Evolutionary conservation across 1,140 invertebrate genomes (phyloP).

Genomic region (Nymphalis io): DNA sequence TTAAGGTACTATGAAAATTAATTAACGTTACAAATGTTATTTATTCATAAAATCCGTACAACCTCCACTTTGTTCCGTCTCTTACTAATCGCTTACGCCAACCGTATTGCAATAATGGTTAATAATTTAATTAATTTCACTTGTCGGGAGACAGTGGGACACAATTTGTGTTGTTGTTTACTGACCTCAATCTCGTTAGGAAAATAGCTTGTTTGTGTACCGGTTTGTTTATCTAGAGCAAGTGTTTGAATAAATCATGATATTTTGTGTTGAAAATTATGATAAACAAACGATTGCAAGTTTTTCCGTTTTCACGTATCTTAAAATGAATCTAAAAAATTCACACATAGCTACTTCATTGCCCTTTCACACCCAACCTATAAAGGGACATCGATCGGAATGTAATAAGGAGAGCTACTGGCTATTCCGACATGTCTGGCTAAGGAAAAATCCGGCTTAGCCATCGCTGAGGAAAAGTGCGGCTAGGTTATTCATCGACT

Average conservation of each 20-base stretch:
- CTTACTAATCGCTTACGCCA: background rate
- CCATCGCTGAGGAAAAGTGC: background rate
- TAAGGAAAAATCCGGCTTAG: constrained; percentile 6
- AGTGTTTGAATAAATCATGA: background rate
- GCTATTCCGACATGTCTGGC: background rate
- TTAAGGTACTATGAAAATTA: too few relatives aligned
- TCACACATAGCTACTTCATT: too few relatives aligned
- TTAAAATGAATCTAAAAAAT: too few relatives aligned
- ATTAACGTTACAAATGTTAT: background rate
- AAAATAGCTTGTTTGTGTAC: constrained; percentile 16
- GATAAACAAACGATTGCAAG: too few relatives aligned
- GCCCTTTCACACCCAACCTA: background rate
- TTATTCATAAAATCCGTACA: background rate
- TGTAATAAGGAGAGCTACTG: background rate
- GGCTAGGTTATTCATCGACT: background rate
- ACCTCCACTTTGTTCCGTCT: background rate
- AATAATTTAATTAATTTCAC: constrained; percentile 46
- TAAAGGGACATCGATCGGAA: constrained; percentile 10
- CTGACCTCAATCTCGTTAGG: constrained; percentile 42
- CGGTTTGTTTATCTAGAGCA: constrained; percentile 30
- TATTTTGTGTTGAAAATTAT: background rate
- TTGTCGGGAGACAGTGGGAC: constrained; percentile 18
- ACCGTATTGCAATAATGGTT: constrained; percentile 22
- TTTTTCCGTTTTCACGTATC: too few relatives aligned
- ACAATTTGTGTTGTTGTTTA: constrained; percentile 47